Evolutionary conservation across 1,140 invertebrate genomes (phyloP), one percentile per base, ranked within the genome.

Genomic region (Neodiprion fabricii): DNA sequence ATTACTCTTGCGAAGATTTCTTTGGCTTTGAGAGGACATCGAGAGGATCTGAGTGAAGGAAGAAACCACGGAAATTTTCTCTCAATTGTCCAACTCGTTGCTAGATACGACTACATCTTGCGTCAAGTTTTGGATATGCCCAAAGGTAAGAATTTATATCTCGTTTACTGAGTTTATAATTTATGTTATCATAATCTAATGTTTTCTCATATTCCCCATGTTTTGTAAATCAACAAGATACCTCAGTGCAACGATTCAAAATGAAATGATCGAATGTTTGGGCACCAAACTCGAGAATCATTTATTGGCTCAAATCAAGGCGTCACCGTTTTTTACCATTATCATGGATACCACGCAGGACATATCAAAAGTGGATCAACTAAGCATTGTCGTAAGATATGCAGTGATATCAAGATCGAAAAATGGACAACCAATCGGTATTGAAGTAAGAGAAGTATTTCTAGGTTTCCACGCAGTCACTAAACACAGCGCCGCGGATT

Each of bases 51-150:
- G 17, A 21, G 23, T 74, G 77, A 79, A 53, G 10, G 17, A 65
- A 74, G 74, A 28, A 74, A 71, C 47, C 77, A 77, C 72, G 77
- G 78, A 21, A 78, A 79, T 67, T 78, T 81, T 77, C 76, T 79
- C 49, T 76, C 74, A 72, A 74, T 79, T 47, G 70, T 80, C 11
- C 73, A 77, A 72, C 72, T 77, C 11, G 50, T 78, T 66, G 73
- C 74, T 12, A 76, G n/a, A 71, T 79, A 79, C 67, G 78, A 79
- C 69, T 67, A 68, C 23, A 68, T 77, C 72, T 77, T 79, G 68
- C 75, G 75, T 40, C 65, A 75, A 50, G 40, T 79, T 53, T 69
- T 74, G 21, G 49, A 75, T 9, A 75, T 73, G 73, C 74, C 76
- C 66, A 67, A 73, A 28, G 73, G 53, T 49, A n/a, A 48, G 53